A percentile compares a stretch with the other conserved stretches of the same genome.
Conservation (phyloP, 2,797 vertebrate genomes). For the Remorina albescens region DNA sequence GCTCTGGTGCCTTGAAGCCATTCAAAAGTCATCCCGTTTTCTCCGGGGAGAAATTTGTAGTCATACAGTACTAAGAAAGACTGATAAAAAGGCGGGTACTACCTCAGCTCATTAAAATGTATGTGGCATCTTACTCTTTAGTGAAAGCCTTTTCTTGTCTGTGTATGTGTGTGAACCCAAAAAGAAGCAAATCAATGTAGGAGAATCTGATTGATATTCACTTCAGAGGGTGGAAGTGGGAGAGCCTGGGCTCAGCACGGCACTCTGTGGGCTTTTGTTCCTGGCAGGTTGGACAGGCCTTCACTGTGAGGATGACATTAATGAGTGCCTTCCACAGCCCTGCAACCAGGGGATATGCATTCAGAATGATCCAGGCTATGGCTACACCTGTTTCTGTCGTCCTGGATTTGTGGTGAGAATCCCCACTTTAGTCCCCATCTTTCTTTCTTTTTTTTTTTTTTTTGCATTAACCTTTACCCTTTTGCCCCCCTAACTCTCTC, state of each 20-base stretch:
- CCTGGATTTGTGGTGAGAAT: conserved; percentile 90
- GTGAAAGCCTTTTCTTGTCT: conserved; percentile 81
- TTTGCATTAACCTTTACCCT: conserved; percentile 37
- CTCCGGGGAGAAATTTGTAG: conserved; percentile 76
- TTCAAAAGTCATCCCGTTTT: conserved; percentile 59
- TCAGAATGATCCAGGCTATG: conserved; percentile 86
- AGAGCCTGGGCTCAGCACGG: conserved; percentile 79
- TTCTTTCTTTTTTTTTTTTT: neutral
- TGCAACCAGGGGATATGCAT: conserved; percentile 88
- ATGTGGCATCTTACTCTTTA: conserved; percentile 74
- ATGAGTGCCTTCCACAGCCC: conserved; percentile 88
- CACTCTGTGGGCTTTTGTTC: conserved; percentile 85
- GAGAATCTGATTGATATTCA: conserved; percentile 86
- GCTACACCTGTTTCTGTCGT: conserved; percentile 89
- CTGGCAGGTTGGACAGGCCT: conserved; percentile 89
- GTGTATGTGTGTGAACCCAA: conserved; percentile 77
- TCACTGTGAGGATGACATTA: conserved; percentile 88
- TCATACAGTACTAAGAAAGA: conserved; percentile 74
- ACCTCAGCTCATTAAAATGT: conserved; percentile 80
- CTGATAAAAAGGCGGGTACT: conserved; percentile 73
- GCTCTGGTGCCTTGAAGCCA: conserved; percentile 47
- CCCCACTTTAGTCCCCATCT: conserved; percentile 59
- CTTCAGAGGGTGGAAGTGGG: conserved; percentile 83
- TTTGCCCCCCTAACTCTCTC: conserved; percentile 34
- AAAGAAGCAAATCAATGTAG: conserved; percentile 85